phyloP scores from a whole-genome alignment of 2,797 vertebrate genomes.

The Chlorospingus flavigularis region DNA sequence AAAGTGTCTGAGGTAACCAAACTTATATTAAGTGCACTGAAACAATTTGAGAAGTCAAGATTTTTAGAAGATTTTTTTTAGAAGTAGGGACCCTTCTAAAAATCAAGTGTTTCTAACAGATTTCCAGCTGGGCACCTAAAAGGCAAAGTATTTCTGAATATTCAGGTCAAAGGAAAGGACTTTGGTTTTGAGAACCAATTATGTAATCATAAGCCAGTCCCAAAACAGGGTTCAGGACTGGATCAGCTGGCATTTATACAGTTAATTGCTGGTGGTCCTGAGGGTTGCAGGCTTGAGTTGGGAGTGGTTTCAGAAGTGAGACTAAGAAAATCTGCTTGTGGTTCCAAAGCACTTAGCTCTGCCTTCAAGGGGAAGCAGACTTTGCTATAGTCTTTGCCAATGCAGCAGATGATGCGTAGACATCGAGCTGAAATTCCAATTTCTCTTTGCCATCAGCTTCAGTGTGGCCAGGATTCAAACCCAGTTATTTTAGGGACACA shows the following conservation, averaged over 20 bases:
- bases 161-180: not conserved
- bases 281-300: not conserved
- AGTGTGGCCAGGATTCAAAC: not conserved
- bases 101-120: not conserved
- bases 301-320: constrained; percentile 7
- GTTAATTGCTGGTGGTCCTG: not conserved
- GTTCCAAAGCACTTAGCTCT: constrained; percentile 8
- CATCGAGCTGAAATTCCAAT: not conserved
- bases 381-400: not conserved
- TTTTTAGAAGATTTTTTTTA: not conserved
- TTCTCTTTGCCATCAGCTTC: not conserved
- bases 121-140: not conserved
- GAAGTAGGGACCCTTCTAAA: not conserved
- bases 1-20: not conserved
- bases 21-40: not conserved
- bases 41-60: not conserved
- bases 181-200: not conserved
- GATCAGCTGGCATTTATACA: not conserved
- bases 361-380: not conserved
- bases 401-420: not conserved
- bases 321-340: not conserved
- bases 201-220: not conserved
- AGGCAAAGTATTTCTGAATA: not conserved
- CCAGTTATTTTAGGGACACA: not conserved
- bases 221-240: not conserved